Evolutionary conservation across 2,113 vertebrate species (phyloP).

Genomic region (Eudyptes chrysolophus): DNA sequence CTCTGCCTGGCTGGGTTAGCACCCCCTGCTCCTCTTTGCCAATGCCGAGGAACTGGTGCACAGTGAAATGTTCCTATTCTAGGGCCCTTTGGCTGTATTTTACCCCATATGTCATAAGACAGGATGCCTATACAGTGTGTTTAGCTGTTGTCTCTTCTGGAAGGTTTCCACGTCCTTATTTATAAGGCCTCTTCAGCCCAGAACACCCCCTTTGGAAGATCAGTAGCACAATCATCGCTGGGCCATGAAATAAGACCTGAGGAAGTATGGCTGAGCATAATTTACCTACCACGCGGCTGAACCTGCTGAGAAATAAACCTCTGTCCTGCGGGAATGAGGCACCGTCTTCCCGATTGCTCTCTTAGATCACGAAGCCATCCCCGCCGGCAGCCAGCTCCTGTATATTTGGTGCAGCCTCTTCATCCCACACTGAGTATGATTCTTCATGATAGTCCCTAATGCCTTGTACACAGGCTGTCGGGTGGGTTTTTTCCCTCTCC

Average conservation of each 20-base stretch:
- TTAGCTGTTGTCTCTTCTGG: background rate
- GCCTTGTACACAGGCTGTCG: background rate
- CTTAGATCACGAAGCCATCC: background rate
- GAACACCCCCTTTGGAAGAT: background rate
- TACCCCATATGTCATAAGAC: background rate
- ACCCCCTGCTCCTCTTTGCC: background rate
- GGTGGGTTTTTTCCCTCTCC: background rate
- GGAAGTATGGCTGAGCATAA: background rate
- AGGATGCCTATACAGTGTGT: rapidly evolving
- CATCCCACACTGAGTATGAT: background rate
- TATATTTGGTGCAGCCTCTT: background rate
- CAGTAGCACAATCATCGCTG: background rate
- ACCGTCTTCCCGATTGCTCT: background rate
- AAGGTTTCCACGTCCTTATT: background rate
- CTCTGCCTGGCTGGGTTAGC: background rate
- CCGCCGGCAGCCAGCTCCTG: background rate
- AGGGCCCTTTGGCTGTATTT: background rate
- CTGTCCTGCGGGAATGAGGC: background rate
- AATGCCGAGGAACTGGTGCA: background rate
- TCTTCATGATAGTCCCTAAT: background rate
- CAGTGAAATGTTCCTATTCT: rapidly evolving
- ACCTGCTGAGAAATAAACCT: background rate
- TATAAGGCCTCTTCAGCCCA: background rate
- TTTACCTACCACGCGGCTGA: background rate
- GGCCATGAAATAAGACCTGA: background rate